Percentiles rank a stretch among this genome's conserved stretches.
Conservation (phyloP, 1,140 invertebrate genomes). For the Saccostrea glomerata region DNA sequence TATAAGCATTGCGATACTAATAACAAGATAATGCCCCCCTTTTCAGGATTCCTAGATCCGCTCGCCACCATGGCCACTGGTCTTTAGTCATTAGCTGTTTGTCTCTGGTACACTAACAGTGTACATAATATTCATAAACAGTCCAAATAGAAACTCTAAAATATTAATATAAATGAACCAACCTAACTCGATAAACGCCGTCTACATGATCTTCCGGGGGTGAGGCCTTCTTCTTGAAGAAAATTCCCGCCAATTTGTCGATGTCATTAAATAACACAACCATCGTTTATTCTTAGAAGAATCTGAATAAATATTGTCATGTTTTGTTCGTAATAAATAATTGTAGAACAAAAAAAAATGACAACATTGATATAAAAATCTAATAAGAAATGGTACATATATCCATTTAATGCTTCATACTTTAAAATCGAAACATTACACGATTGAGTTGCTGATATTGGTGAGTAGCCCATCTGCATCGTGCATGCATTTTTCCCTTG, state of each 20-base stretch:
- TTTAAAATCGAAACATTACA: background rate
- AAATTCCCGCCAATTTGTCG: constrained; percentile 19
- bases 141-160: too few species aligned
- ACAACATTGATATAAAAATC: background rate
- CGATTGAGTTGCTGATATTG: background rate
- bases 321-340: background rate
- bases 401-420: background rate
- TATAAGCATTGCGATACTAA: too few species aligned
- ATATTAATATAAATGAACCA: too few species aligned
- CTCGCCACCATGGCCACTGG: too few species aligned
- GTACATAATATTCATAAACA: too few species aligned
- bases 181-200: too few species aligned
- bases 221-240: background rate
- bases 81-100: too few species aligned
- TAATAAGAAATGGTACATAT: background rate
- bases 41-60: too few species aligned
- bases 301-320: background rate
- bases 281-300: background rate
- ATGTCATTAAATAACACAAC: background rate
- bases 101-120: too few species aligned
- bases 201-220: background rate
- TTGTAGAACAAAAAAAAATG: background rate
- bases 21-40: too few species aligned
- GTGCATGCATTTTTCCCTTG: too few species aligned
- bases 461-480: too few species aligned